These are phyloP conservation scores for Calyptommatus sinebrachiatus DNA, from an alignment of 2,113 vertebrate species.

Conservation along the genomic window DNA sequence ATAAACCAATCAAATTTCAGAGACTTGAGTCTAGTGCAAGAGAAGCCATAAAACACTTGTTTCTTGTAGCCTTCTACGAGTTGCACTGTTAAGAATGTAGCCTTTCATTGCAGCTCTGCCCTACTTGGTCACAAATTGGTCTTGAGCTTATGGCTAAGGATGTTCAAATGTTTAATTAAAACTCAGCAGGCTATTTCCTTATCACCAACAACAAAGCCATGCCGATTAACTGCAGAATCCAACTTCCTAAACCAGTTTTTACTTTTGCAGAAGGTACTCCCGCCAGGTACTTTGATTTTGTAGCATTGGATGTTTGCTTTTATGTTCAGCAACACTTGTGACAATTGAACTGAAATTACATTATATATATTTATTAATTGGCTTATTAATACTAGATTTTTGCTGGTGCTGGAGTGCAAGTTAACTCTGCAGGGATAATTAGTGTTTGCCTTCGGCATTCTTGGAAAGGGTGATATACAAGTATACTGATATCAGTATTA, in stretches of 20 bases:
- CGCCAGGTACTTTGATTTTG: too few relatives aligned
- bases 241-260: neutral
- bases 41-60: conserved; percentile 9
- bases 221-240: neutral
- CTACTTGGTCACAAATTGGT: neutral
- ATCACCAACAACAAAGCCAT: neutral
- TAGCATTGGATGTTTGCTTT: too few relatives aligned
- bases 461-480: too few relatives aligned
- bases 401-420: too few relatives aligned
- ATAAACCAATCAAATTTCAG: conserved; percentile 13
- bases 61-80: neutral
- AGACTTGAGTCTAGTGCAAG: neutral
- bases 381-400: too few relatives aligned
- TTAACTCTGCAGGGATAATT: too few relatives aligned
- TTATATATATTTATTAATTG: too few relatives aligned
- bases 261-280: neutral
- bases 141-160: neutral
- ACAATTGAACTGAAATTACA: too few relatives aligned
- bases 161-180: conserved; percentile 1
- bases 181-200: conserved; percentile 1
- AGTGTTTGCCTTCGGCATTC: too few relatives aligned
- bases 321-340: too few relatives aligned
- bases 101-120: neutral
- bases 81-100: neutral
- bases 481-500: too few relatives aligned